Conservation (phyloP, 2,888 invertebrate species). For the Tribolium freemani region DNA sequence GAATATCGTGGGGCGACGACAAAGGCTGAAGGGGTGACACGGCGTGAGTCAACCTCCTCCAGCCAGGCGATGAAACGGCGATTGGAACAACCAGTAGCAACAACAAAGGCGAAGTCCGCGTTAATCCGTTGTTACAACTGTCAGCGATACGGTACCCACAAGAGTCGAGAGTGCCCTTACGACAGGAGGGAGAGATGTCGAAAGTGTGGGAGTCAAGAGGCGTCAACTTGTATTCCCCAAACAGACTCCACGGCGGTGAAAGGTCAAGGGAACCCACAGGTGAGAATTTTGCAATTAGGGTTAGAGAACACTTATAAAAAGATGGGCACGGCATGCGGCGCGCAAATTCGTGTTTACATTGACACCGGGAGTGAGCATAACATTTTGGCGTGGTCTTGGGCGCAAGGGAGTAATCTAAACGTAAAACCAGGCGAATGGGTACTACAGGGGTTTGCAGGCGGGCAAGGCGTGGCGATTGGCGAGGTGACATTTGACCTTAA, state of each 20-base stretch:
- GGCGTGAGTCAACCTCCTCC: too few species aligned
- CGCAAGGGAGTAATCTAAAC: neutral
- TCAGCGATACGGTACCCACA: neutral
- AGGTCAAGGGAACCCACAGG: neutral
- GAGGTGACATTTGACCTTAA: neutral
- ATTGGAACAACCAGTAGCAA: neutral
- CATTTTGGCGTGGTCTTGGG: neutral
- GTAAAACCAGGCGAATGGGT: neutral
- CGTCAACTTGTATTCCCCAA: neutral
- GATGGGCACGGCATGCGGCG: too few species aligned
- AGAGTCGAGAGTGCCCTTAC: neutral
- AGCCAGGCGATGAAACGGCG: neutral
- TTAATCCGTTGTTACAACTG: neutral
- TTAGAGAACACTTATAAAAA: too few species aligned
- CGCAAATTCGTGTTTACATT: too few species aligned
- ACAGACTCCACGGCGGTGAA: neutral
- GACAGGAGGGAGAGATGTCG: neutral
- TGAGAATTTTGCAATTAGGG: too few species aligned
- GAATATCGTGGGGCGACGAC: neutral
- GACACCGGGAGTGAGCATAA: neutral
- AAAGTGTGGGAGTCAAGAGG: neutral
- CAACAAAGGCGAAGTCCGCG: neutral
- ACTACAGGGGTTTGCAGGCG: neutral
- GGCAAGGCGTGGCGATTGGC: neutral
- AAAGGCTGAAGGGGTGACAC: neutral